Percentiles rank a stretch among this genome's conserved stretches.
phyloP scores from a whole-genome alignment of 2,113 vertebrate genomes.

The Chinchilla lanigera region DNA sequence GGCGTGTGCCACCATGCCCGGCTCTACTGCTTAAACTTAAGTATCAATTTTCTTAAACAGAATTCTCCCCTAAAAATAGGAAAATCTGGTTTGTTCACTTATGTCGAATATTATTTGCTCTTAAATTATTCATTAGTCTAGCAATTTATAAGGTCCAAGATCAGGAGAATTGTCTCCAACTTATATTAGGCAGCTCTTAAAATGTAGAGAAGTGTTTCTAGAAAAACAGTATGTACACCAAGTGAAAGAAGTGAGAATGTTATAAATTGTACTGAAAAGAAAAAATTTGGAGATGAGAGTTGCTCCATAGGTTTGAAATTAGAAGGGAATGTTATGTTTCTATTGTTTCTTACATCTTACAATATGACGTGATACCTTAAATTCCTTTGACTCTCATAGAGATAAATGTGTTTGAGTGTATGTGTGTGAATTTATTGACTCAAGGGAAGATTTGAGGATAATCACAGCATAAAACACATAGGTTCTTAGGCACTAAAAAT shows the following conservation, averaged over 20 bases:
- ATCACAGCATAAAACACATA: neutral
- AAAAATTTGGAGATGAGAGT: neutral
- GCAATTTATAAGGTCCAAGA: neutral
- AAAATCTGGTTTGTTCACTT: conserved; percentile 1
- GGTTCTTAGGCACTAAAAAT: conserved; percentile 34
- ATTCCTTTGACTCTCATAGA: neutral
- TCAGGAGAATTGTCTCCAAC: neutral
- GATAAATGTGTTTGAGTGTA: neutral
- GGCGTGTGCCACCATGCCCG: no score
- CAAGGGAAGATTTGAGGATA: neutral
- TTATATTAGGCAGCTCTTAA: neutral
- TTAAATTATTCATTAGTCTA: conserved; percentile 30
- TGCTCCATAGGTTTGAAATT: neutral
- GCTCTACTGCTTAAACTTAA: no score
- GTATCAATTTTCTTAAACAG: neutral
- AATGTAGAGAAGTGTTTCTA: neutral
- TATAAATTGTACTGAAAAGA: neutral
- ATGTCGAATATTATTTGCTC: neutral
- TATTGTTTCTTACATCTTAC: neutral
- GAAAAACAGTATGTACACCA: neutral
- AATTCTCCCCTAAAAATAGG: neutral
- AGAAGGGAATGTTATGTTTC: neutral
- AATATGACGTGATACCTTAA: neutral
- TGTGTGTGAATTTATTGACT: neutral
- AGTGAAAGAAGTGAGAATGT: neutral